Evolutionary conservation across 2,888 invertebrate genomes (phyloP).

Genomic region (Philaethria dido): DNA sequence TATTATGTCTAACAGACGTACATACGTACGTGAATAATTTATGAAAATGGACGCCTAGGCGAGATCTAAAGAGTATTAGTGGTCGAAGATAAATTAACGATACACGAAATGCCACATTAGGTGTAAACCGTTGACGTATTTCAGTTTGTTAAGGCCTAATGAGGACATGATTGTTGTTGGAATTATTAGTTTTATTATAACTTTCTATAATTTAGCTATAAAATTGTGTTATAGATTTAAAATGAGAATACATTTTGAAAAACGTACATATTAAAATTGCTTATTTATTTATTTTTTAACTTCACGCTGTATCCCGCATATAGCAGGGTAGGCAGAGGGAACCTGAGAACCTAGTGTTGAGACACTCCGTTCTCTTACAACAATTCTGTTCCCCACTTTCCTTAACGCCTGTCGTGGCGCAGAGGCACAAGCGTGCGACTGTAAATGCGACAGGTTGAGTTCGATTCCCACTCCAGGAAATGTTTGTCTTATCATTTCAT

Average conservation of each 20-base stretch:
- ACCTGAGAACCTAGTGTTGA: too few relatives aligned
- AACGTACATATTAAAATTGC: not conserved
- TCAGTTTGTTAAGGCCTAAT: constrained; percentile 1
- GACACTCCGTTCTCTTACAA: too few relatives aligned
- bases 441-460: too few relatives aligned
- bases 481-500: too few relatives aligned
- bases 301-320: too few relatives aligned
- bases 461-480: too few relatives aligned
- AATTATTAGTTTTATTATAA: not conserved
- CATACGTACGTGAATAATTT: constrained; percentile 33
- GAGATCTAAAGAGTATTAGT: constrained; percentile 3
- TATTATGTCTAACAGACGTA: constrained; percentile 40
- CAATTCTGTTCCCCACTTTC: too few relatives aligned
- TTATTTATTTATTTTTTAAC: not conserved
- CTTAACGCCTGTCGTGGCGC: too few relatives aligned
- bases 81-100: constrained; percentile 21
- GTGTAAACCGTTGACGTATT: constrained; percentile 16
- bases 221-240: not conserved
- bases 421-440: too few relatives aligned
- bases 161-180: not conserved
- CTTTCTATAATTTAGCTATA: not conserved
- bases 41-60: constrained; percentile 32
- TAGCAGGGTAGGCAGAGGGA: too few relatives aligned
- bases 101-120: constrained; percentile 19
- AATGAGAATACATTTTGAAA: not conserved